These are phyloP conservation scores for Diorhabda sublineata DNA, from an alignment of 1,140 invertebrate genomes.

Conservation along the genomic window DNA sequence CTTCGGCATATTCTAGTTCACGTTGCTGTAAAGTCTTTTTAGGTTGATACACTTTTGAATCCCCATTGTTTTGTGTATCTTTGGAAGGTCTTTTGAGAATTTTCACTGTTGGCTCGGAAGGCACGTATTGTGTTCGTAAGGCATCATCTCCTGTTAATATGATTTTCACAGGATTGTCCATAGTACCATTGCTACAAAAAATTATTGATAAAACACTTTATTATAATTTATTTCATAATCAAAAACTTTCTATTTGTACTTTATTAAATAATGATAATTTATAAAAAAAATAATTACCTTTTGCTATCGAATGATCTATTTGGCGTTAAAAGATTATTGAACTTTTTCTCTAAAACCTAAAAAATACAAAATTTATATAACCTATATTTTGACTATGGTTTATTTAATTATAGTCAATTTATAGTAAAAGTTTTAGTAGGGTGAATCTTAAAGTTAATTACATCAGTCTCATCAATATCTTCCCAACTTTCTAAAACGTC, in stretches of 20 bases:
- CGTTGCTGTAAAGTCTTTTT: conserved; percentile 81
- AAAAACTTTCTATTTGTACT: neutral
- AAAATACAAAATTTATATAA: conserved; percentile 29
- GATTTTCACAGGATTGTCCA: conserved; percentile 40
- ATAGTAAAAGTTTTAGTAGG: neutral
- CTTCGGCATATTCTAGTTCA: conserved; percentile 84
- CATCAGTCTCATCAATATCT: conserved; percentile 46
- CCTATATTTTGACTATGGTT: neutral
- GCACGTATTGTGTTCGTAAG: conserved; percentile 48
- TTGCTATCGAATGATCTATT: conserved; percentile 35
- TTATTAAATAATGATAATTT: neutral
- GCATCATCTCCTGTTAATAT: conserved; percentile 45
- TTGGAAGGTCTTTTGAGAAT: conserved; percentile 72
- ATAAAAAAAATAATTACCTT: conserved; percentile 28
- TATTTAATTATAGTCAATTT: conserved; percentile 9
- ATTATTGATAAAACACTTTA: conserved; percentile 13
- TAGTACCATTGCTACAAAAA: conserved; percentile 34
- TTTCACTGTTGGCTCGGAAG: conserved; percentile 73
- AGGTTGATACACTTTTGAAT: conserved; percentile 65
- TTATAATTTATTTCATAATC: neutral
- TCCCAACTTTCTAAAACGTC: conserved; percentile 47
- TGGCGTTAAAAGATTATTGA: conserved; percentile 40
- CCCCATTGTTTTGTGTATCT: conserved; percentile 55
- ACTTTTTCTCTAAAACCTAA: conserved; percentile 44
- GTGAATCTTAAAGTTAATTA: conserved; percentile 31